A percentile compares a stretch with the other conserved stretches of the same genome.
phyloP scores from a whole-genome alignment of 1,140 invertebrate species.

The Sminthurides bifidus region DNA sequence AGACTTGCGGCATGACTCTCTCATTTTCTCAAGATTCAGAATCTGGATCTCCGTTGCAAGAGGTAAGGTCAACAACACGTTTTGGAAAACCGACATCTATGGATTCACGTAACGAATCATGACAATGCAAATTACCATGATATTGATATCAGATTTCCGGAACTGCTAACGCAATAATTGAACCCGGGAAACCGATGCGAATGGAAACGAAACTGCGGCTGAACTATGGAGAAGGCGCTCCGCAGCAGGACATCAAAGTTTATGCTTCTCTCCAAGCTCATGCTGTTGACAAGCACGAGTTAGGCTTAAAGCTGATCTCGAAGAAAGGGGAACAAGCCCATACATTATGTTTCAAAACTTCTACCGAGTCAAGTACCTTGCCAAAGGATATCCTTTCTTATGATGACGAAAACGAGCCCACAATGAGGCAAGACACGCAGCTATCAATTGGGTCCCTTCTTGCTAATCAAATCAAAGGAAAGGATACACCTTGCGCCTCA shows the following conservation, averaged over 20 bases:
- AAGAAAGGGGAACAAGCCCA: too few species aligned
- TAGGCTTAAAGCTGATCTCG: too few species aligned
- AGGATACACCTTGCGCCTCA: conserved; percentile 9
- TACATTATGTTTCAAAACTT: too few species aligned
- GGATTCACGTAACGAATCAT: too few species aligned
- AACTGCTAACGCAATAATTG: background rate
- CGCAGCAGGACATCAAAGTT: background rate
- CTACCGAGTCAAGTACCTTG: background rate
- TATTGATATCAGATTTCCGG: background rate
- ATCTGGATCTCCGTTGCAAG: background rate
- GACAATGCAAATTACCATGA: background rate
- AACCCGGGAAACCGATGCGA: background rate
- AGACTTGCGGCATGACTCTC: conserved; percentile 12
- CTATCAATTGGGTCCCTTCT: conserved; percentile 13
- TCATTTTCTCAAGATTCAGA: background rate
- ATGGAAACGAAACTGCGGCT: background rate
- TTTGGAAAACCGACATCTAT: too few species aligned
- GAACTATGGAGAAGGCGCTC: background rate
- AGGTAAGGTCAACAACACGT: background rate
- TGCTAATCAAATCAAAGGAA: conserved; percentile 1
- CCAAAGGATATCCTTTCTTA: conserved; percentile 11
- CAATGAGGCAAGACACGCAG: conserved; percentile 3
- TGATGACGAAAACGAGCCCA: conserved; percentile 20
- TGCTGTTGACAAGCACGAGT: too few species aligned
- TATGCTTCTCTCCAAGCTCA: too few species aligned